Base-by-base conservation (phyloP, 2,888 invertebrate genomes). In the Bedellia somnulentella region DNA sequence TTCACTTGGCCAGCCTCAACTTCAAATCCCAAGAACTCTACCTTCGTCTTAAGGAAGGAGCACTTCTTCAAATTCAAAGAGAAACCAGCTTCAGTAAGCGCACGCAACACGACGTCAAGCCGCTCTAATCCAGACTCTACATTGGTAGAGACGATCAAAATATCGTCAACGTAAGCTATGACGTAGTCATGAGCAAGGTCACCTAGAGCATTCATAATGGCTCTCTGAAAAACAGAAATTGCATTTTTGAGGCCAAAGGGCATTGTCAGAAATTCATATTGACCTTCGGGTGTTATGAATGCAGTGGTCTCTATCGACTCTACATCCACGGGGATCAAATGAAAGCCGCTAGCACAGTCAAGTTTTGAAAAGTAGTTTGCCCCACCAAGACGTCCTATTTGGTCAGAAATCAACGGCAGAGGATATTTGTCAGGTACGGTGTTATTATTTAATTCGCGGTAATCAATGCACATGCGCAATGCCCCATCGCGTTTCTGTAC, bases 201-300 rank as follows among this genome's bases (percentile, higher is more conserved):
- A 26, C 26, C 26, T 15, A 26, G 12, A 15, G 15, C 26, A 5
- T 10, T 15, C 9, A 3, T 15, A 3, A 26, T 26, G n/a, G n/a
- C n/a, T n/a, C n/a, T n/a, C n/a, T n/a, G n/a, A n/a, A n/a, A n/a
- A n/a, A n/a, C n/a, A n/a, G n/a, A 37, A 10, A 52, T 51, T 2
- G 41, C 37, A 29, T 49, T 54, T 16, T 42, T 46, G 4, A 55
- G 34, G 6, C 58, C 57, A 45, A 61, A 61, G 1, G 54, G 58
- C 15, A 45, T 43, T 33, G 36, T 40, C 15, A 43, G 27, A 34
- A 56, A 52, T 39, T 58, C 49, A 36, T 40, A 54, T 24, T 56
- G 56, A 16, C 51, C 49, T 27, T 41, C 36, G 4, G 37, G 47
- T 5, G 44, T 46, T n/a, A 52, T 44, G 35, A 55, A 57, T 2